Percentiles rank a stretch among this genome's conserved stretches.
phyloP scores from a whole-genome alignment of 2,113 vertebrate genomes.

The Arenaria interpres region DNA sequence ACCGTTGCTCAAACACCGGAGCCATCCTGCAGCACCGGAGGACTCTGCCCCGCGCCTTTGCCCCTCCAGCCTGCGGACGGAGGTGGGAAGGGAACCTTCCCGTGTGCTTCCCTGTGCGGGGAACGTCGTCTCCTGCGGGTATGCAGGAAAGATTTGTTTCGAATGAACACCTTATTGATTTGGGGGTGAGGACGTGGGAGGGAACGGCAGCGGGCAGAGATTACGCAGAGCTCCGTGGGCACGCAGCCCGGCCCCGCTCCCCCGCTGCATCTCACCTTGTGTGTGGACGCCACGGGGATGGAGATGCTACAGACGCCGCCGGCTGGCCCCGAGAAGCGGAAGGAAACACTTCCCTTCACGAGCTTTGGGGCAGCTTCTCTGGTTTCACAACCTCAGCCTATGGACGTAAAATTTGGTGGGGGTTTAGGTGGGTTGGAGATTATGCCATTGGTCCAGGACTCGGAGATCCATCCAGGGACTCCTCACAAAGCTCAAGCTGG shows the following conservation, averaged over 20 bases:
- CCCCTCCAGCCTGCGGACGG: not conserved
- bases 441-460: rapidly evolving
- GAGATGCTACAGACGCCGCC: rapidly evolving
- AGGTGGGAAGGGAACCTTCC: not conserved
- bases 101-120: not conserved
- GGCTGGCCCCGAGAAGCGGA: rapidly evolving
- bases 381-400: rapidly evolving
- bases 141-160: not conserved
- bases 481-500: not conserved
- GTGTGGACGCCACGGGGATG: not conserved
- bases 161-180: not conserved
- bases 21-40: not conserved
- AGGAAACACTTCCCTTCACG: rapidly evolving
- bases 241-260: not conserved
- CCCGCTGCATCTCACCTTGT: rapidly evolving
- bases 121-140: not conserved
- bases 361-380: not conserved
- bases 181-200: not conserved
- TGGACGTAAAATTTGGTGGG: rapidly evolving
- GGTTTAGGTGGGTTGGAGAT: not conserved
- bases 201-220: not conserved
- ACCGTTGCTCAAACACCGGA: not conserved
- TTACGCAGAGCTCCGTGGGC: rapidly evolving
- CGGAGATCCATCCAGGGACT: rapidly evolving
- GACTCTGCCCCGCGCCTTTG: not conserved